Evolutionary conservation across 2,113 vertebrate species (phyloP).

Genomic region (Tyrannus savana): DNA sequence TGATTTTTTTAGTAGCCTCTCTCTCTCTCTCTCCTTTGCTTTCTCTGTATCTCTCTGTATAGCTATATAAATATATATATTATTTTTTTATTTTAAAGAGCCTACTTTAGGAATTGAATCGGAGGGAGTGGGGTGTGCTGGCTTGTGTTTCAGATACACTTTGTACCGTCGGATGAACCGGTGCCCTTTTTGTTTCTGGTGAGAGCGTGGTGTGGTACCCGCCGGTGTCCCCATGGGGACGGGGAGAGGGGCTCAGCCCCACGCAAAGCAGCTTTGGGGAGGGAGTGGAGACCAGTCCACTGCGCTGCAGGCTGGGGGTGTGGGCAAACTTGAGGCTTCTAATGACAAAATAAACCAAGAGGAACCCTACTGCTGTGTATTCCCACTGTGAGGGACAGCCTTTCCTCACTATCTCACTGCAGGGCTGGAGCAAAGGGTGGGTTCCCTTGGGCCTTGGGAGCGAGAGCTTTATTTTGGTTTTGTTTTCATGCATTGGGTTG

Average conservation of each 20-base stretch:
- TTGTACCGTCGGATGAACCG: background rate
- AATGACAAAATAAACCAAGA: background rate
- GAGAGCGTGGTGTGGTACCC: background rate
- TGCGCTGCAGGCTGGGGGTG: background rate
- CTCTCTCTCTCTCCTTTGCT: constrained; percentile 53
- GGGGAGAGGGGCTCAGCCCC: background rate
- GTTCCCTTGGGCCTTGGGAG: background rate
- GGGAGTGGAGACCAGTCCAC: background rate
- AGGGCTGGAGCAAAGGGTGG: background rate
- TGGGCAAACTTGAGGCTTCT: background rate
- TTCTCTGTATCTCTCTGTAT: constrained; percentile 59
- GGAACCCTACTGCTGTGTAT: background rate
- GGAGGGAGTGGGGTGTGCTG: constrained; percentile 4
- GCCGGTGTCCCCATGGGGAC: fast-evolving
- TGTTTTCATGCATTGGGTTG: constrained; percentile 28
- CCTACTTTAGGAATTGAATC: constrained; percentile 43
- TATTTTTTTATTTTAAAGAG: constrained; percentile 67
- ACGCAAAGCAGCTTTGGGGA: background rate
- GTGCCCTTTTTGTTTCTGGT: background rate
- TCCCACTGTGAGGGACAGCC: background rate
- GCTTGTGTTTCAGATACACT: background rate
- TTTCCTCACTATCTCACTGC: background rate
- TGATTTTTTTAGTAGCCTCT: constrained; percentile 61
- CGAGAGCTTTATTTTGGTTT: background rate
- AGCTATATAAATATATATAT: constrained; percentile 68